Evolutionary conservation across 1,140 invertebrate genomes (phyloP), one percentile per base, ranked within the genome.

Genomic region (Acyrthosiphon pisum): DNA sequence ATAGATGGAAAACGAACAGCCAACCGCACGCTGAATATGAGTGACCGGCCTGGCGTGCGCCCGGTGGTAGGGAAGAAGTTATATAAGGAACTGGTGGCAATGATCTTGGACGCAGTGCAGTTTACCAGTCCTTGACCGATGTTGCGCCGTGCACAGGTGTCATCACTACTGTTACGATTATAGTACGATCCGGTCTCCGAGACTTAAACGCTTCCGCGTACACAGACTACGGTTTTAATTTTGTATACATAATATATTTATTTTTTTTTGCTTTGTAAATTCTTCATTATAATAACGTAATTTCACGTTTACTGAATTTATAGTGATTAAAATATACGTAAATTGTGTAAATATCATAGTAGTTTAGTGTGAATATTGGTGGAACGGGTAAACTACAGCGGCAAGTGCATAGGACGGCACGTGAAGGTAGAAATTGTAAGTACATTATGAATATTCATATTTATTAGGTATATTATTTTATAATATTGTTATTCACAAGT

Each of bases 41-140:
- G n/a, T 76, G 60, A 37, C 76, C 76, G 76, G 35, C 35, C 76
- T 83, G 37, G 20, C 76, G 76, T 41, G 90, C 90, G 68, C 37
- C 30, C 20, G 68, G 60, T n/a, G 81, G 91, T 53, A 26, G 81
- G 91, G 76, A 41, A 41, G 81, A 93, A 86, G 91, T 93, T 93
- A 93, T 93, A 93, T 86, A 93, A 93, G 48, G 81, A 56, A 93
- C 91, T 81, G 91, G 91, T 84, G 91, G 91, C 91, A 93, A 53
- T 93, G 91, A 93, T 93, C 91, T 93, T 93, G 91, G 91, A 92
- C 91, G 91, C 91, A 92, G 91, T 93, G 81, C 81, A 92, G 44
- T 86, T 86, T 35, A 93, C 91, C 91, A 93, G 91, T 93, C 91
- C 91, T 93, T 93, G 91, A 93, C 91, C 91, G 91, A 93, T 44